Base-by-base conservation (phyloP, 2,797 vertebrate genomes). In the Sandelia bainsii region DNA sequence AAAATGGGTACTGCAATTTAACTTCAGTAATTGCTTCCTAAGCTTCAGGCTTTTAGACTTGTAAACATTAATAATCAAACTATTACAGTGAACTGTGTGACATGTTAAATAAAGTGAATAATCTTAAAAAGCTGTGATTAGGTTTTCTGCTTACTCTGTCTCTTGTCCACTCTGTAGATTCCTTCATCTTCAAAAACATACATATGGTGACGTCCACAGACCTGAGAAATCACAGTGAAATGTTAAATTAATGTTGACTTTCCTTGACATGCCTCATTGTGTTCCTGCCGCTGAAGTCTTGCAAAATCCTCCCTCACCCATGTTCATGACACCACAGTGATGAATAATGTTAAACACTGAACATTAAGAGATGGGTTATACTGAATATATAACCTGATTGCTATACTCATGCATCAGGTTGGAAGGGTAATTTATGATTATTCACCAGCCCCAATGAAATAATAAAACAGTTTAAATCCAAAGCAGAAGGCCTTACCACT, bases 151-250 rank as follows among this genome's bases (percentile, higher is more conserved):
- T 92, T 95, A 99, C 97, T 92, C 68, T 92, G 87, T 85, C 75
- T 90, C 70, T 81, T 90, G 87, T 95, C 93, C 71, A 91, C 91
- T 86, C 96, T 94, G 93, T 95, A 96, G 89, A 99, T 89, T 69
- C 93, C 93, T 75, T 95, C 93, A 19, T 90, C 89, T 79, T 97
- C 95, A 86, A 95, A 90, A 80, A 95, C 96, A 87, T 99, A 99
- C 32, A 95, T 82, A 78, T 96, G 95, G 44, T 93, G 85, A 54
- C 83, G 92, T 80, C 96, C 94, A 51, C 75, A 93, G 37, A 97
- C 85, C 97, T 98, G 46, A 82, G 8, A 79, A 67, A 77, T 16
- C 0, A 71, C 1, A 75, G 14, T 63, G 1, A 76, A 46, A 2
- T 66, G 2, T 48, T 25, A 49, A 23, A 54, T 19, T 2, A 16